Conservation (phyloP, 2,797 vertebrate species). For the Lutjanus campechanus region DNA sequence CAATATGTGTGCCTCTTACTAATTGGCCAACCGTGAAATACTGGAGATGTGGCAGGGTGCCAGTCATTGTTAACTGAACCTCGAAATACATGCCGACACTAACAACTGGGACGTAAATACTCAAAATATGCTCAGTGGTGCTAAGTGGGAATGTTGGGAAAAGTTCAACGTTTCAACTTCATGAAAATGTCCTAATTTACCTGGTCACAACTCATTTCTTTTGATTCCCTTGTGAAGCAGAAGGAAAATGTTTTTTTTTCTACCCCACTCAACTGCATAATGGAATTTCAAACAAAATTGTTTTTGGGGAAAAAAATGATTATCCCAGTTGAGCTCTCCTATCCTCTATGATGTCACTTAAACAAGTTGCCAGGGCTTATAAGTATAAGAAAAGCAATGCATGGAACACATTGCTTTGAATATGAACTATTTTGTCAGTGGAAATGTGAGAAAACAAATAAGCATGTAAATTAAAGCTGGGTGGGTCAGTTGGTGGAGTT, state of each 20-base stretch:
- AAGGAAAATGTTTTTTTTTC: background rate
- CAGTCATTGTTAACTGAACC: slow-evolving; percentile 36
- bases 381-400: background rate
- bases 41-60: slow-evolving; percentile 1
- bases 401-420: background rate
- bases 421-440: background rate
- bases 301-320: too few relatives aligned
- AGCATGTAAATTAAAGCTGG: background rate
- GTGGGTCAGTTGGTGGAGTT: too few relatives aligned
- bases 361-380: background rate
- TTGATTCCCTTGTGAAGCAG: background rate
- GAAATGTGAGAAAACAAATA: too few relatives aligned
- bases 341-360: too few relatives aligned
- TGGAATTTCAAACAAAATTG: too few relatives aligned
- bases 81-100: background rate
- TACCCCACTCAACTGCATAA: background rate
- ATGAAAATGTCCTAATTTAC: background rate
- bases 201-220: background rate
- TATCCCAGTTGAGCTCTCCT: too few relatives aligned
- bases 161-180: background rate
- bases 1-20: background rate
- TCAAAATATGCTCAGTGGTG: background rate
- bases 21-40: background rate
- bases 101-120: background rate
- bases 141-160: background rate